These are phyloP conservation scores for Sinodicranocentrus sp. DNA, from an alignment of 2,888 invertebrate species.

Conservation along the genomic window DNA sequence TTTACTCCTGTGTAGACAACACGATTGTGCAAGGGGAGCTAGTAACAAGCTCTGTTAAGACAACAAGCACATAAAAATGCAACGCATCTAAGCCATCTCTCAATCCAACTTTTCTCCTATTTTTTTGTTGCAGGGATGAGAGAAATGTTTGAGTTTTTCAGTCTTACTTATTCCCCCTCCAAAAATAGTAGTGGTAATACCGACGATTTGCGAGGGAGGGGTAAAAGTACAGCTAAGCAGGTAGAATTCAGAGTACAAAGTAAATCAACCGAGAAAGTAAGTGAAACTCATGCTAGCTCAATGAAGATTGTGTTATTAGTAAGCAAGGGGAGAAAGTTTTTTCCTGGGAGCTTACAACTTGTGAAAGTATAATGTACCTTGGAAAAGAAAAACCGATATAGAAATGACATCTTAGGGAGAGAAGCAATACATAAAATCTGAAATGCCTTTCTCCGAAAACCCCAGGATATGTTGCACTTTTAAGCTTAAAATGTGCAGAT, in stretches of 20 bases:
- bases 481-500: no score
- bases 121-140: conserved; percentile 13
- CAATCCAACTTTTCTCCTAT: conserved; percentile 6
- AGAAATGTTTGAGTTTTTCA: background rate
- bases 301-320: conserved; percentile 38
- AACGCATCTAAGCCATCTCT: background rate
- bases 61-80: conserved; percentile 32
- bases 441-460: no score
- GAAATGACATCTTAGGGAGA: no score
- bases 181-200: conserved; percentile 30
- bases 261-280: conserved; percentile 43
- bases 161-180: conserved; percentile 26
- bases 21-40: background rate
- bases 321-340: conserved; percentile 16
- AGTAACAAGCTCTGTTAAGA: background rate
- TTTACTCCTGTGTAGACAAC: conserved; percentile 10
- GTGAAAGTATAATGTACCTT: conserved; percentile 29
- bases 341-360: conserved; percentile 23
- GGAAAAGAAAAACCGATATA: conserved; percentile 16
- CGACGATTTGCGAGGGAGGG: conserved; percentile 26
- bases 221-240: conserved; percentile 20
- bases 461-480: no score
- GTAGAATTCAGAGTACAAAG: conserved; percentile 15
- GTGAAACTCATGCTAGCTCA: conserved; percentile 35
- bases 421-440: background rate